These are phyloP conservation scores for Nymphalis polychloros DNA, from an alignment of 2,888 invertebrate genomes.

Conservation along the genomic window DNA sequence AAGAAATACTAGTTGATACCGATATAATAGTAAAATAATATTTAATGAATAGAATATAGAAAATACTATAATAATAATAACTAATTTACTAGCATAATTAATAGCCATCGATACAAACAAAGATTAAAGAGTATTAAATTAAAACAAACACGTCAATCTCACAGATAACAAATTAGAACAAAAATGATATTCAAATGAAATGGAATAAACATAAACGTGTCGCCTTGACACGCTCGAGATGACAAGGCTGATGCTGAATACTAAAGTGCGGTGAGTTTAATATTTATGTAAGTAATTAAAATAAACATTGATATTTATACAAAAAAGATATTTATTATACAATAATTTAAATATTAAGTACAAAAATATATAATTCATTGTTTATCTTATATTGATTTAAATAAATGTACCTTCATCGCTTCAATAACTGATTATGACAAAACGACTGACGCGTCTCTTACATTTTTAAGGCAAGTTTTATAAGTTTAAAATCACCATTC, in stretches of 20 bases:
- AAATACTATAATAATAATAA: too few relatives aligned
- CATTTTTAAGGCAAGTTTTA: too few relatives aligned
- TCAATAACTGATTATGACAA: too few relatives aligned
- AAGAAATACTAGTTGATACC: too few relatives aligned
- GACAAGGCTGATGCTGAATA: slow-evolving; percentile 7
- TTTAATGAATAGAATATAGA: too few relatives aligned
- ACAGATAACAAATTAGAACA: background rate
- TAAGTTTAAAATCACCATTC: too few relatives aligned
- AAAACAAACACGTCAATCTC: background rate
- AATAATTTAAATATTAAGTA: background rate
- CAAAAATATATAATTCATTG: background rate
- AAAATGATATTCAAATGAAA: slow-evolving; percentile 1
- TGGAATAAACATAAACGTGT: background rate
- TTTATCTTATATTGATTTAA: background rate
- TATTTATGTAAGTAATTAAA: slow-evolving; percentile 16
- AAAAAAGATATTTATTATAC: background rate
- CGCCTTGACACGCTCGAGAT: slow-evolving; percentile 11
- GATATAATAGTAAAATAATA: too few relatives aligned
- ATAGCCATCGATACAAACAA: too few relatives aligned
- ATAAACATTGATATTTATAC: slow-evolving; percentile 1
- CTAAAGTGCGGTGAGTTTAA: slow-evolving; percentile 1
- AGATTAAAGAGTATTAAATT: background rate
- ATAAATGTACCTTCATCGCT: background rate
- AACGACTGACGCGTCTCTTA: too few relatives aligned
- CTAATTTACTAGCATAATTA: too few relatives aligned